Evolutionary conservation across 2,113 vertebrate species (phyloP).

Genomic region (Chinchilla lanigera): DNA sequence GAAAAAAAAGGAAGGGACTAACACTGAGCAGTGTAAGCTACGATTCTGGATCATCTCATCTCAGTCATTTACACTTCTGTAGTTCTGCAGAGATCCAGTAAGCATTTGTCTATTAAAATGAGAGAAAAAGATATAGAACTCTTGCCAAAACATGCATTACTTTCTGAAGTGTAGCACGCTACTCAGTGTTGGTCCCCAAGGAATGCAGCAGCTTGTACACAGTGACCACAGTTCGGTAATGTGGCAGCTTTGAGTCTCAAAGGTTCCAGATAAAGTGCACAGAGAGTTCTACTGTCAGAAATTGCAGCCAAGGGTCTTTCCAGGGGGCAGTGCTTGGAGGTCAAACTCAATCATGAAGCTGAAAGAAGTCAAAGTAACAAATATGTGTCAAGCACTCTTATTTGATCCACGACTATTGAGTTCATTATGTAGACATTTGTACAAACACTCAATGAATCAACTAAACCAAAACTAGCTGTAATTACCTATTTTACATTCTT

Average conservation of each 20-base stretch:
- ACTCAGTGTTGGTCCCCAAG: slow-evolving; percentile 85
- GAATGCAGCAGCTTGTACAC: slow-evolving; percentile 86
- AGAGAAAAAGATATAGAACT: slow-evolving; percentile 87
- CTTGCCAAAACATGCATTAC: slow-evolving; percentile 89
- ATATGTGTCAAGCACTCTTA: neutral
- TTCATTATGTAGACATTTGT: neutral
- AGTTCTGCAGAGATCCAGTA: slow-evolving; percentile 81
- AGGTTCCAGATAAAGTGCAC: slow-evolving; percentile 88
- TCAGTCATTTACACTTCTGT: slow-evolving; percentile 46
- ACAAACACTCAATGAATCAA: neutral
- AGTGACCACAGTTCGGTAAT: slow-evolving; percentile 90
- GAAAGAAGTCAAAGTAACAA: slow-evolving; percentile 44
- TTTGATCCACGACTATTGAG: slow-evolving; percentile 14
- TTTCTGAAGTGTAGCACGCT: slow-evolving; percentile 89
- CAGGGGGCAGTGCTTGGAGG: slow-evolving; percentile 65
- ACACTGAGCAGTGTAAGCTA: slow-evolving; percentile 74
- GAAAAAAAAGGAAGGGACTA: slow-evolving; percentile 54
- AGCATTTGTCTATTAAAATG: slow-evolving; percentile 78
- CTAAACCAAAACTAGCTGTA: neutral
- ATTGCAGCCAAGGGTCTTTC: slow-evolving; percentile 85
- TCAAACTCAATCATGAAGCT: neutral
- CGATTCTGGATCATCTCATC: neutral
- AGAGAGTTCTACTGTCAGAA: slow-evolving; percentile 86
- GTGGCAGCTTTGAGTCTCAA: slow-evolving; percentile 89
- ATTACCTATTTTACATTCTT: neutral